Evolutionary conservation across 2,888 invertebrate genomes (phyloP), one percentile per base, ranked within the genome.

Genomic region (Chymomyza fuscimana): DNA sequence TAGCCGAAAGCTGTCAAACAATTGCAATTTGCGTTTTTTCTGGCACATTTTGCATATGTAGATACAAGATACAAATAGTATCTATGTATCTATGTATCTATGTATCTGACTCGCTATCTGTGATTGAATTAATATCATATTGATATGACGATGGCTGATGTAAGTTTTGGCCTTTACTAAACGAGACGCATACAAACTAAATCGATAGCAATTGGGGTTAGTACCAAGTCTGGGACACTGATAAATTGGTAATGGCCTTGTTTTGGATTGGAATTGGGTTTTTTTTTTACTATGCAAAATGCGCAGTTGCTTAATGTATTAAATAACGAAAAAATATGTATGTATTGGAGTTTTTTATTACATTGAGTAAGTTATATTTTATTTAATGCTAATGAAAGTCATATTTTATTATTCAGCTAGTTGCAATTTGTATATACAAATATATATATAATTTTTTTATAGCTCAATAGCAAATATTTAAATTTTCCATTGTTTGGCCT

Each of bases 101-200:
- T 46, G 40, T 46, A 46, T 46, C 40, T 3, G 40, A 10, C 4
- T 12, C 40, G 40, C 40, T 46, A 46, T 46, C 25, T 58, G 15
- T 36, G 36, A 60, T 60, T 60, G 36, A 60, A 32, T 32, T 58
- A 22, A 22, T 25, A 15, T 29, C 58, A 25, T 46, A 46, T 46
- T 46, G 40, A 46, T 46, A 58, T 58, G 7, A 58, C 58, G 25
- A 54, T 80, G 85, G 85, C 88, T 86, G 87, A 86, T 86, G 88
- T 80, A 86, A 85, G 78, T 64, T 67, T 68, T 15, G 51, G 62
- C 51, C 63, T 67, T 67, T 29, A 22, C 50, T 2, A 9, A 58
- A 52, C 73, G 36, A 76, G 77, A 77, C 77, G 51, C 9, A 12
- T 12, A 16, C 50, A 54, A 62, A 54, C 15, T 5, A 10, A 32